Conservation (phyloP, 2,113 vertebrate species). For the Polyodon spathula region DNA sequence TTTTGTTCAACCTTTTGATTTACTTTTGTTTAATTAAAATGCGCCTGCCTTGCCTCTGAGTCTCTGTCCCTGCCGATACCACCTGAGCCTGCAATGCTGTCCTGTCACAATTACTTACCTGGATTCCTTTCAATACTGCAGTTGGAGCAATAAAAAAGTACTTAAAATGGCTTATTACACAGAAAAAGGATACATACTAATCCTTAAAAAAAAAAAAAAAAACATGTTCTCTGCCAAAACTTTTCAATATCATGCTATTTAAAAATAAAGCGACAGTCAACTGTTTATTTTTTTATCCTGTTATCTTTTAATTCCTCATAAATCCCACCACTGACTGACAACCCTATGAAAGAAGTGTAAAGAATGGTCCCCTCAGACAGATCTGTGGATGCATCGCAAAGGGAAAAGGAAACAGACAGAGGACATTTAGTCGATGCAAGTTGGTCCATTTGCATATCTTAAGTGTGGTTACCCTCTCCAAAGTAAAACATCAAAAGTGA, state of each 20-base stretch:
- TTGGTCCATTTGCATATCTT: constrained; percentile 13
- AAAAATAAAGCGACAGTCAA: constrained; percentile 6
- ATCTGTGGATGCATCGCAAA: constrained; percentile 3
- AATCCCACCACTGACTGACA: constrained; percentile 10
- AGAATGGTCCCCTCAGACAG: constrained; percentile 12
- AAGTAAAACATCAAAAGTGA: constrained; percentile 12
- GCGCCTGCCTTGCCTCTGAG: too few relatives aligned
- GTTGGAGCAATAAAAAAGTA: too few relatives aligned
- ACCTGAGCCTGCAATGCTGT: too few relatives aligned
- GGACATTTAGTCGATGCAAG: constrained; percentile 12
- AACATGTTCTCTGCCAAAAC: neutral
- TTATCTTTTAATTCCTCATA: constrained; percentile 5
- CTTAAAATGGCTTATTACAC: neutral
- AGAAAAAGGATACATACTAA: neutral
- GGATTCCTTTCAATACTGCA: too few relatives aligned
- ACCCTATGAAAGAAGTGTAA: constrained; percentile 3
- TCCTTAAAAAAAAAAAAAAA: neutral
- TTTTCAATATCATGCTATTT: neutral
- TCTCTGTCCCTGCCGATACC: too few relatives aligned
- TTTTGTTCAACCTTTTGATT: too few relatives aligned
- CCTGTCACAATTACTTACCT: too few relatives aligned
- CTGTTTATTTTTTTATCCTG: constrained; percentile 4
- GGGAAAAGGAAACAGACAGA: constrained; percentile 9
- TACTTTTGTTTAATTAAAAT: too few relatives aligned
- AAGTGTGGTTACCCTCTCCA: constrained; percentile 8